Conservation (phyloP, 2,888 invertebrate species). For the Andrena fulva region DNA sequence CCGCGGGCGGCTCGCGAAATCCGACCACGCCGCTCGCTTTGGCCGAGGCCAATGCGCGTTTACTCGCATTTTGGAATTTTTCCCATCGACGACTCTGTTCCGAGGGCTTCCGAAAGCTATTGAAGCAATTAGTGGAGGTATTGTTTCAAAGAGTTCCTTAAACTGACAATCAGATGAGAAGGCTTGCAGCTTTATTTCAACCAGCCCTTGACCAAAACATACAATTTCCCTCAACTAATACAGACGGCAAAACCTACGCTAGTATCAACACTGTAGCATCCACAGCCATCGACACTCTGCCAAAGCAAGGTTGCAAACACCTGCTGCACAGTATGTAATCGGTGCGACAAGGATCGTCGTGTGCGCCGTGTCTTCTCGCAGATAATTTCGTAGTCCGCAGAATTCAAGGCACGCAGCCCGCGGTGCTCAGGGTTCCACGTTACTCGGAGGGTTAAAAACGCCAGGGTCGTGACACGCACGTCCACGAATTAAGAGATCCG, state of each 20-base stretch:
- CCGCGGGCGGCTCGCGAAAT: constrained; percentile 40
- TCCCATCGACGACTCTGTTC: too few relatives aligned
- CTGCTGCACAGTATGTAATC: background rate
- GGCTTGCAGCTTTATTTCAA: too few relatives aligned
- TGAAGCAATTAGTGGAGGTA: too few relatives aligned
- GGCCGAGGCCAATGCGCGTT: background rate
- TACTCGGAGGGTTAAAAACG: constrained; percentile 35
- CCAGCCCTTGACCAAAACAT: too few relatives aligned
- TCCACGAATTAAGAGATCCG: constrained; percentile 41
- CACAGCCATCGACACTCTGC: too few relatives aligned
- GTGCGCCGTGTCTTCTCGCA: background rate
- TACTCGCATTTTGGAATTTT: too few relatives aligned
- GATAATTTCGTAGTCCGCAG: constrained; percentile 14
- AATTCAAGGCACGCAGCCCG: constrained; percentile 35
- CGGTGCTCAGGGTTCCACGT: constrained; percentile 1
- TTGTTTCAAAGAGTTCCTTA: too few relatives aligned
- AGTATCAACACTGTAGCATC: too few relatives aligned
- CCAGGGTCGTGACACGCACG: constrained; percentile 8
- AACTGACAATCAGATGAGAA: too few relatives aligned
- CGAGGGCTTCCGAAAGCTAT: too few relatives aligned
- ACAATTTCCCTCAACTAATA: too few relatives aligned
- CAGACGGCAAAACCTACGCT: too few relatives aligned
- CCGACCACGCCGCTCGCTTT: constrained; percentile 15
- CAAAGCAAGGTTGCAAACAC: background rate
- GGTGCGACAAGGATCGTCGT: background rate